Conservation (phyloP, 2,113 vertebrate genomes). For the Toxostoma redivivum region DNA sequence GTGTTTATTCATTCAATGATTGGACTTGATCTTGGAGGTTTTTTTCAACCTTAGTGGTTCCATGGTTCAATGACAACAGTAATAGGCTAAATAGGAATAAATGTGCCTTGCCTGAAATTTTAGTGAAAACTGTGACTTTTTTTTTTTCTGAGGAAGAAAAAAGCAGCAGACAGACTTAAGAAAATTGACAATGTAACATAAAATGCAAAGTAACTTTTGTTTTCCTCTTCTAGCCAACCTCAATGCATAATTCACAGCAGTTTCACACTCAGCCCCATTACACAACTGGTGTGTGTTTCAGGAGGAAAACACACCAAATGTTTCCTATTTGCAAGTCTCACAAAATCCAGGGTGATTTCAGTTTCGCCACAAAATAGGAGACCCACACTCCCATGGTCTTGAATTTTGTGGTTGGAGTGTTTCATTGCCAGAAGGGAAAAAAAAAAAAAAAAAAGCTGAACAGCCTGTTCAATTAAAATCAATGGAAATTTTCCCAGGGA, state of each 20-base stretch:
- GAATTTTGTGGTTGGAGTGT: not conserved
- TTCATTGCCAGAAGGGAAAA: not conserved
- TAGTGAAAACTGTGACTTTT: not conserved
- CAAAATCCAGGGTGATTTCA: not conserved
- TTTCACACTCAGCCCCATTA: not conserved
- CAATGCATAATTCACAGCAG: not conserved
- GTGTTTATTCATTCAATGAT: fast-evolving
- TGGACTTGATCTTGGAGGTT: not conserved
- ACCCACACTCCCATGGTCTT: not conserved
- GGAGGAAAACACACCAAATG: not conserved
- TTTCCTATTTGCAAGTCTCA: not conserved
- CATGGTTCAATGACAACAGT: not conserved
- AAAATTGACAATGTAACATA: not conserved
- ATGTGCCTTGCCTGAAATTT: not conserved
- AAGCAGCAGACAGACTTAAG: not conserved
- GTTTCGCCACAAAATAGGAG: not conserved
- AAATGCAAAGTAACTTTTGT: not conserved
- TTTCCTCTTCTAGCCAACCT: not conserved
- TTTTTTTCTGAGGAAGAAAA: not conserved
- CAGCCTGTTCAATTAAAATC: constrained; percentile 37
- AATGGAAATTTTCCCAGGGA: constrained; percentile 19
- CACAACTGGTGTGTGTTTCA: not conserved
- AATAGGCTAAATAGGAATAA: not conserved
- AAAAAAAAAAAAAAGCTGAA: not conserved
- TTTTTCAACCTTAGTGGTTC: not conserved